Conservation (phyloP, 2,797 vertebrate species). For the Rallus crepitans region DNA sequence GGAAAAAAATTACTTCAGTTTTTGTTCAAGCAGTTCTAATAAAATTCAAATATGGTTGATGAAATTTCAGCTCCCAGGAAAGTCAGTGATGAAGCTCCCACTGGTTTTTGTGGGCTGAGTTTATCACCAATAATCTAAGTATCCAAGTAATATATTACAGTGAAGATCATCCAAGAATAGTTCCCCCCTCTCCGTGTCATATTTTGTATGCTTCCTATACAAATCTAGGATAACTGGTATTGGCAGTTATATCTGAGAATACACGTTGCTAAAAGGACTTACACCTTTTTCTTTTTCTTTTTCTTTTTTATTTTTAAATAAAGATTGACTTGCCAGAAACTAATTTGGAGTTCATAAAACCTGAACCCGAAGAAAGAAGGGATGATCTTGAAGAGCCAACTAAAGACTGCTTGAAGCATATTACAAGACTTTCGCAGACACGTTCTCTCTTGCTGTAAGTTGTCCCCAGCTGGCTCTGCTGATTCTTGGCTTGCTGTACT, state of each 20-base stretch:
- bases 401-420: conserved; percentile 60
- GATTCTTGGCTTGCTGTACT: neutral
- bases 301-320: neutral
- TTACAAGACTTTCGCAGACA: conserved; percentile 59
- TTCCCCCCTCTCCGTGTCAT: neutral
- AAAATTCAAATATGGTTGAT: neutral
- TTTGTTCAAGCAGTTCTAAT: neutral
- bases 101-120: neutral
- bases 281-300: fast-evolving
- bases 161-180: neutral
- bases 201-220: neutral
- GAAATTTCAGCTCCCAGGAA: neutral
- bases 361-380: conserved; percentile 45
- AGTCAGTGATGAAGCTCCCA: neutral
- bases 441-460: conserved; percentile 74
- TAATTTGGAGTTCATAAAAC: conserved; percentile 57
- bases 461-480: neutral
- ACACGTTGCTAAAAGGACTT: neutral
- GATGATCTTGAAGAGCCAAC: conserved; percentile 21
- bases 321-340: conserved; percentile 75
- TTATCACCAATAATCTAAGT: neutral
- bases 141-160: neutral
- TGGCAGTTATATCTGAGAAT: neutral
- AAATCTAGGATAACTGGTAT: neutral
- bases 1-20: neutral